Base-by-base conservation (phyloP, 2,888 invertebrate genomes). In the Phasia obesa region DNA sequence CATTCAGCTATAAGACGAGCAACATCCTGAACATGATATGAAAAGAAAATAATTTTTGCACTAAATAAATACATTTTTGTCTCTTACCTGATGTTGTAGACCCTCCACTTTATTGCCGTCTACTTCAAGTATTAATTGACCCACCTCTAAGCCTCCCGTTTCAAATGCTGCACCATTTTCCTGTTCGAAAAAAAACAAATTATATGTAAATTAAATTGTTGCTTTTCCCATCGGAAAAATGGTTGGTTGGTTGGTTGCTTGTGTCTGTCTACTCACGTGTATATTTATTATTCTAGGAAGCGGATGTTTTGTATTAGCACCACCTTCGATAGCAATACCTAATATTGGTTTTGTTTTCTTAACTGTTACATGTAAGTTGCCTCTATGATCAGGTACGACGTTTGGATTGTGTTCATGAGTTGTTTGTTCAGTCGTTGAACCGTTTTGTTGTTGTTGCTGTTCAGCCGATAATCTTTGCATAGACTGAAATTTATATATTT, bases 271-370 rank as follows among this genome's bases (percentile, higher is more conserved):
- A 92, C 95, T 94, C 92, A 98, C 98, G 92, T 98, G 98, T 90
- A 99, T 98, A 92, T 97, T 98, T 89, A 98, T 98, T 89, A 99
- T 98, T 90, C 98, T 94, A 70, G 98, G 98, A 88, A 98, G 93
- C 74, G 97, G 97, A 92, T 98, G 98, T 90, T 96, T 96, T 57
- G 98, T 98, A 92, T 99, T 98, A 88, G 97, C 97, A 84, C 99
- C 99, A 84, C 99, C 99, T 92, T 98, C 98, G 88, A 99, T 98
- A 85, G 98, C 98, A 89, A 99, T 97, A 86, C 99, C 98, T 88
- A 99, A 94, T 88, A 97, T 97, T 62, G 98, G 97, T 92, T 97
- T 97, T 73, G 96, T 96, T 93, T 98, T 98, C 92, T 96, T 96
- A 86, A 98, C 97, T 86, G 95, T 95, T 88, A 98, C 95, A 91